Percentiles rank a stretch among this genome's conserved stretches.
These are phyloP conservation scores for Agrilus planipennis DNA, from an alignment of 1,140 invertebrate species.

Conservation along the genomic window DNA sequence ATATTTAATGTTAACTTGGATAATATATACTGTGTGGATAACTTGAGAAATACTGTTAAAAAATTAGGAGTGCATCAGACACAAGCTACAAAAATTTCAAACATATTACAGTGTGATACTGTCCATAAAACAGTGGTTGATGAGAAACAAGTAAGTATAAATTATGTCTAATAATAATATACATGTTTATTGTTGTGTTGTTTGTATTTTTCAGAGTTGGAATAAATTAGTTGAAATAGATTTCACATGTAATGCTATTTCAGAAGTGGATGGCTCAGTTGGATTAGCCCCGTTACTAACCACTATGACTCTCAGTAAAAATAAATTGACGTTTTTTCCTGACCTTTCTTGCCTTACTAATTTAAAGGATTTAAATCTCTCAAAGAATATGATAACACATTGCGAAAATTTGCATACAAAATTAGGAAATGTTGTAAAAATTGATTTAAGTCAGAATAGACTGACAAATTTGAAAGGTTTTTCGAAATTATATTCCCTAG, in stretches of 20 bases:
- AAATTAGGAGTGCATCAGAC: slow-evolving; percentile 48
- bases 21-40: slow-evolving; percentile 36
- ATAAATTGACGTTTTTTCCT: slow-evolving; percentile 59
- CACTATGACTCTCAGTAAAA: slow-evolving; percentile 60
- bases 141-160: slow-evolving; percentile 36
- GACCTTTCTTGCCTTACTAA: slow-evolving; percentile 68
- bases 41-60: slow-evolving; percentile 53
- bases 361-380: slow-evolving; percentile 62
- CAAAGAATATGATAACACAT: slow-evolving; percentile 57
- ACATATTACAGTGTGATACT: slow-evolving; percentile 67
- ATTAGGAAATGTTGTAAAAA: slow-evolving; percentile 75
- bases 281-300: slow-evolving; percentile 66
- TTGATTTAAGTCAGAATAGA: slow-evolving; percentile 81
- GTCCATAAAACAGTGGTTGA: slow-evolving; percentile 46
- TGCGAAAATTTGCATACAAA: slow-evolving; percentile 70
- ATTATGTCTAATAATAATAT: slow-evolving; percentile 2
- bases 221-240: slow-evolving; percentile 53
- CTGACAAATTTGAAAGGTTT: slow-evolving; percentile 65
- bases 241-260: slow-evolving; percentile 69
- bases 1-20: slow-evolving; percentile 22
- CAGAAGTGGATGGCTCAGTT: slow-evolving; percentile 66
- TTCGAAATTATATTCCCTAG: slow-evolving; percentile 71
- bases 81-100: slow-evolving; percentile 46
- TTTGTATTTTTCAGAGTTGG: slow-evolving; percentile 44
- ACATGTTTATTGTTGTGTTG: background rate